Base-by-base conservation (phyloP, 2,888 invertebrate genomes). In the Tachystola acroxantha region DNA sequence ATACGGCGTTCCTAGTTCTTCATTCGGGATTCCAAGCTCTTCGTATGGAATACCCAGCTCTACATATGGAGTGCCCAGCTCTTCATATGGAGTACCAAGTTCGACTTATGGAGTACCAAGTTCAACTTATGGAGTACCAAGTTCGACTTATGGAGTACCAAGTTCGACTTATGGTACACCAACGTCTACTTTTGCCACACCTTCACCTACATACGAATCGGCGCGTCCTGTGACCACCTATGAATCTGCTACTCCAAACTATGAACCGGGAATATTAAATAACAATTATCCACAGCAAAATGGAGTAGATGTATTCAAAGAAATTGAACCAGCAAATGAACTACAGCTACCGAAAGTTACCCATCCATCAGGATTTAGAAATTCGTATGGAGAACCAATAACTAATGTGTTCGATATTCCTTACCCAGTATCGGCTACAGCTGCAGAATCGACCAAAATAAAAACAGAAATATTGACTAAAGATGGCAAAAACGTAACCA, bases 351-450 rank as follows among this genome's bases (percentile, higher is more conserved):
- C 86, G 5, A 79, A 75, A 53, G 67, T 79, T 7, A 62, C 74
- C 29, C 51, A 60, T 32, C 79, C 81, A 7, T 65, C 69, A 1
- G 64, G 67, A 12, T 85, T 86, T 45, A 79, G 63, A 52, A 86
- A 86, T 55, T 86, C 86, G 9, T 86, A 86, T 42, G 85, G 86
- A 12, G 85, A 85, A 60, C 65, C 73, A 30, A 80, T 86, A 34
- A 58, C 60, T 14, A 77, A 73, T 45, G 48, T 59, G 28, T 55
- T 74, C 39, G 65, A 80, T 48, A 66, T 75, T 46, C 70, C 72
- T 9, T 81, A 77, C 42, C 66, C 84, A 10, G 60, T 70, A 27
- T 72, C 84, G 38, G 78, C 80, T 19, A 67, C 78, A 25, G 84
- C 73, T 28, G 81, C 82, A 35, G 85, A 81, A 52, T 80, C 86